Conservation (phyloP, 2,797 vertebrate genomes). For the Sebastes kiyomatsui region DNA sequence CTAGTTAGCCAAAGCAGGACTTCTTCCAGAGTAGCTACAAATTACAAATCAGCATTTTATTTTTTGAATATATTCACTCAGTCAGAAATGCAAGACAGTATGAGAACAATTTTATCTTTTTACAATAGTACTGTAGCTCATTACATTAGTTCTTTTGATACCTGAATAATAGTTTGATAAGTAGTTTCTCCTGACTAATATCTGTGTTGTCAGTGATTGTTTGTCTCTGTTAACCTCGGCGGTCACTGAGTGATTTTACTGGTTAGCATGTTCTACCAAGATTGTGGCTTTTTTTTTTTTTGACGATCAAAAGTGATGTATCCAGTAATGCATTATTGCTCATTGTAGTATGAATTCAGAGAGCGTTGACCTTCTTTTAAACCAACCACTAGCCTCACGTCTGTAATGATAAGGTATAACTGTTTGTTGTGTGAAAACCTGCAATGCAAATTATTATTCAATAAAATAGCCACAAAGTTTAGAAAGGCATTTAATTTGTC, state of each 20-base stretch:
- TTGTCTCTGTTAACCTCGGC: constrained; percentile 44
- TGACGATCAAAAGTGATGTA: constrained; percentile 28
- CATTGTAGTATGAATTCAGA: constrained; percentile 31
- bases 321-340: constrained; percentile 42
- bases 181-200: constrained; percentile 53
- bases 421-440: constrained; percentile 56
- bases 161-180: constrained; percentile 50
- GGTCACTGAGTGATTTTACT: constrained; percentile 60
- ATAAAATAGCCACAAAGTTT: constrained; percentile 42
- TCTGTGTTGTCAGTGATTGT: constrained; percentile 42
- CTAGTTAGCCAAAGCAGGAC: constrained; percentile 77
- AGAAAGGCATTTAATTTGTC: constrained; percentile 44
- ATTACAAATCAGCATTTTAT: constrained; percentile 60
- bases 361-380: constrained; percentile 33
- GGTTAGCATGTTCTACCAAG: constrained; percentile 47
- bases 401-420: constrained; percentile 35
- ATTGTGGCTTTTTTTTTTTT: constrained; percentile 22
- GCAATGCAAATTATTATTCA: constrained; percentile 46
- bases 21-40: constrained; percentile 71
- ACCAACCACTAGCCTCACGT: constrained; percentile 68
- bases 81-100: constrained; percentile 41
- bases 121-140: constrained; percentile 69
- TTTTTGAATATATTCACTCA: constrained; percentile 50
- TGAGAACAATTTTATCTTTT: constrained; percentile 53
- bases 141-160: constrained; percentile 59